Evolutionary conservation across 1,140 invertebrate species (phyloP).

Genomic region (Philotrypesis tridentata): DNA sequence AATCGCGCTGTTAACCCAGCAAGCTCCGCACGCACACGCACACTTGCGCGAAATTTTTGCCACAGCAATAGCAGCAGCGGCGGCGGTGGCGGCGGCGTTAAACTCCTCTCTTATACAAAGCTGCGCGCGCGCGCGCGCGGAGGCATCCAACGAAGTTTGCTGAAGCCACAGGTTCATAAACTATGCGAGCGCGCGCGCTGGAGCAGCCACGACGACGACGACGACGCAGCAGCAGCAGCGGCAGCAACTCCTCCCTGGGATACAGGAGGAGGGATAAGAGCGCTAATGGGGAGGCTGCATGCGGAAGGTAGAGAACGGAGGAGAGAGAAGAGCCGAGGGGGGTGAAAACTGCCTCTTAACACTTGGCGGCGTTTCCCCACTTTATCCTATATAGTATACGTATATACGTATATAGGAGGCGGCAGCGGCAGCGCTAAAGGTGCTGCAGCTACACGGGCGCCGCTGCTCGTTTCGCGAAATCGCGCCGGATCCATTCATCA

Average conservation of each 20-base stretch:
- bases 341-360: slow-evolving; percentile 60
- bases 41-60: not conserved
- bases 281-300: slow-evolving; percentile 21
- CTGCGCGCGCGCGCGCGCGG: too few relatives aligned
- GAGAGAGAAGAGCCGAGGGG: not conserved
- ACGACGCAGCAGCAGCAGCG: too few relatives aligned
- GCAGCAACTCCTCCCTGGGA: slow-evolving; percentile 3
- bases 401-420: too few relatives aligned
- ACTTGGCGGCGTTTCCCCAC: slow-evolving; percentile 29
- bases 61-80: not conserved
- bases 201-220: slow-evolving; percentile 6
- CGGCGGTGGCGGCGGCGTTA: not conserved
- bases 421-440: not conserved
- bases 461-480: slow-evolving; percentile 33
- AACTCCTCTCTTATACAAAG: not conserved
- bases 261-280: slow-evolving; percentile 4
- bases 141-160: slow-evolving; percentile 45
- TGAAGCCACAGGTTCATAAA: slow-evolving; percentile 67
- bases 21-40: too few relatives aligned
- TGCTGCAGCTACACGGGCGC: not conserved
- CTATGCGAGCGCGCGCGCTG: slow-evolving; percentile 56
- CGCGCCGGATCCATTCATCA: slow-evolving; percentile 11
- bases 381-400: not conserved
- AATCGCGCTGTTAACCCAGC: not conserved
- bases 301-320: not conserved